Evolutionary conservation across 2,797 vertebrate genomes (phyloP).

Genomic region (Enteromius unitaeniatus): DNA sequence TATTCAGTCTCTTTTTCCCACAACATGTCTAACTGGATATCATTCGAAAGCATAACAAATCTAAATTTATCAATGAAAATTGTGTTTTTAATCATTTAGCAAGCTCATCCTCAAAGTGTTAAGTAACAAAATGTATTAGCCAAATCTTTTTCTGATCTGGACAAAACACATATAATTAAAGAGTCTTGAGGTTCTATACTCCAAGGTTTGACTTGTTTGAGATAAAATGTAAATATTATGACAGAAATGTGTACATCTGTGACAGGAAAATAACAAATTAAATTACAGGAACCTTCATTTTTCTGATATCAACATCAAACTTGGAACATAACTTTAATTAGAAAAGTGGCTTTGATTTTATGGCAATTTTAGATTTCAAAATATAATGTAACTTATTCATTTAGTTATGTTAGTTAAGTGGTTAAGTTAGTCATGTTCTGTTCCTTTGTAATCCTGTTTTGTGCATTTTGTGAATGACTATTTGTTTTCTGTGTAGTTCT

Average conservation of each 20-base stretch:
- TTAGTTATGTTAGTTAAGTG: not conserved
- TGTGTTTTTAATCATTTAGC: not conserved
- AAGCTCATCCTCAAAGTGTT: not conserved
- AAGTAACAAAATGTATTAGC: not conserved
- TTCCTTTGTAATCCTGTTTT: not conserved
- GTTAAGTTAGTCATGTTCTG: not conserved
- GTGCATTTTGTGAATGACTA: not conserved
- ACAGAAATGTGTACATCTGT: not conserved
- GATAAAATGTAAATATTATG: not conserved
- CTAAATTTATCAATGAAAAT: not conserved
- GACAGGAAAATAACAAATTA: not conserved
- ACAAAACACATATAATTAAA: not conserved
- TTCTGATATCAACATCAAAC: not conserved
- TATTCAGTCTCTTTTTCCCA: not conserved
- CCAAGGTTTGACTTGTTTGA: not conserved
- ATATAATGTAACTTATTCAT: not conserved
- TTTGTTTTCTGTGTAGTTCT: not conserved
- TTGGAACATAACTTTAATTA: not conserved
- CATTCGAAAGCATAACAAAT: not conserved
- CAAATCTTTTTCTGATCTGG: not conserved
- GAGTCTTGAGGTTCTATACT: not conserved
- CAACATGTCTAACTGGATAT: not conserved
- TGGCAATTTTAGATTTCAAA: not conserved
- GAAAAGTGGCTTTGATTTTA: not conserved
- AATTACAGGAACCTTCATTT: not conserved